Evolutionary conservation across 2,113 vertebrate species (phyloP), one percentile per base, ranked within the genome.

Genomic region (Tenebrosternarchus preto): DNA sequence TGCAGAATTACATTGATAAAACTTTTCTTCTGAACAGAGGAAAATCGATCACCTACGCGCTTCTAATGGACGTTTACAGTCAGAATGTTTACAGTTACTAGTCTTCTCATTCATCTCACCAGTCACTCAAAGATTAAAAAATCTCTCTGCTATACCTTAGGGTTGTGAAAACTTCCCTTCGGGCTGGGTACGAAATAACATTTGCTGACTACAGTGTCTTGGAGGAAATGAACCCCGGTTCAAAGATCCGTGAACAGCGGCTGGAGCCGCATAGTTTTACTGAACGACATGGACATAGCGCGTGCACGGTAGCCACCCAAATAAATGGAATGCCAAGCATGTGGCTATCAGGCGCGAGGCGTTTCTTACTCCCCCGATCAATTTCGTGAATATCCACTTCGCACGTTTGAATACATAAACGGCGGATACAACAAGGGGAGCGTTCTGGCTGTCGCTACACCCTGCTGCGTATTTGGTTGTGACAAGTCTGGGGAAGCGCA

Each of bases 301-400:
- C 39, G 39, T 50, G 43, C 43, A 50, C 43, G 43, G 43, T 50
- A 66, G 61, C 8, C 67, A 71, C 5, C 15, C 64, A 22, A 27
- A 25, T 2, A 84, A 19, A 64, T 50, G 80, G 73, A 81, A 81
- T 76, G 39, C 73, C 25, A 76, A 81, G 55, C 64, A 76, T 76
- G 73, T 61, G 64, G 53, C 33, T 76, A 68, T 69, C 59, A 31
- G 46, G 1, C 11, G 12, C 12, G 24, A 80, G 29, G 20, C 46
- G 12, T 43, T 31, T 43, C 70, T 17, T 66, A 29, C 63, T 6
- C 4, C 16, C 61, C 31, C 9, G 43, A 15, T 15, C 43, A 15
- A 12, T 50, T 12, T 81, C 39, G 8, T 50, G 50, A 24, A 61
- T 7, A 70, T 59, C 12, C 36, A 6, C 56, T 31, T 59, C 60